Evolutionary conservation across 2,797 vertebrate species (phyloP).

Genomic region (Danionella dracula): DNA sequence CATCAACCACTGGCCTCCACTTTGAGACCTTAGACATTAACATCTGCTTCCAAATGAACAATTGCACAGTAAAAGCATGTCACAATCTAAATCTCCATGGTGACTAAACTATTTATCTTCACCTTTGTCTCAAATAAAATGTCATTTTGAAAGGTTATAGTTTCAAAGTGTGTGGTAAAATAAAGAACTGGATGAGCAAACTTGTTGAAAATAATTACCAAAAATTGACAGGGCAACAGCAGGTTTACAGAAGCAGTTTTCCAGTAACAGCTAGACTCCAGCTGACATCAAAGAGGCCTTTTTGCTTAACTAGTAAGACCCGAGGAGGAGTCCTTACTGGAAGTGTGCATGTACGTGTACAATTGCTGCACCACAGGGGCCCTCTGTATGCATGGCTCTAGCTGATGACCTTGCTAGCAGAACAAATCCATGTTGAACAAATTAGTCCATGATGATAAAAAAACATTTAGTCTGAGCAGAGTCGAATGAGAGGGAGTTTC

Average conservation of each 20-base stretch:
- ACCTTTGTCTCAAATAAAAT: no score
- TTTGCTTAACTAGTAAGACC: slow-evolving; percentile 19
- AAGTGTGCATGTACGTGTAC: slow-evolving; percentile 26
- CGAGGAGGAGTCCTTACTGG: slow-evolving; percentile 35
- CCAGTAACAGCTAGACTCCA: slow-evolving; percentile 26
- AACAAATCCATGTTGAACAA: slow-evolving; percentile 28
- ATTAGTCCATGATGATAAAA: slow-evolving; percentile 14
- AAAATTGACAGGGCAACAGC: background rate
- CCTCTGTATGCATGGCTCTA: slow-evolving; percentile 11
- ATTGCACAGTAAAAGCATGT: no score
- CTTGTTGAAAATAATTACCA: background rate
- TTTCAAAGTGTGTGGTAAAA: background rate
- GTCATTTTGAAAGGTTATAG: background rate
- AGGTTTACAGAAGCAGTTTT: slow-evolving; percentile 9
- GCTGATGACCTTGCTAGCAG: slow-evolving; percentile 7
- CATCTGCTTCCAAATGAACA: no score
- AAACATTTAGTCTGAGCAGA: slow-evolving; percentile 29
- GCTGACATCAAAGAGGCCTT: slow-evolving; percentile 32
- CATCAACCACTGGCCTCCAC: no score
- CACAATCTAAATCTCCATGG: no score
- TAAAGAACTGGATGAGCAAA: background rate
- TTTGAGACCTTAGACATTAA: no score
- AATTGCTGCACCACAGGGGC: slow-evolving; percentile 36
- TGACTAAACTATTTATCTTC: no score
- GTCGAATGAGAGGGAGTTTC: slow-evolving; percentile 25